These are phyloP conservation scores for Pomatostomus ruficeps DNA, from an alignment of 2,113 vertebrate species.

Conservation along the genomic window DNA sequence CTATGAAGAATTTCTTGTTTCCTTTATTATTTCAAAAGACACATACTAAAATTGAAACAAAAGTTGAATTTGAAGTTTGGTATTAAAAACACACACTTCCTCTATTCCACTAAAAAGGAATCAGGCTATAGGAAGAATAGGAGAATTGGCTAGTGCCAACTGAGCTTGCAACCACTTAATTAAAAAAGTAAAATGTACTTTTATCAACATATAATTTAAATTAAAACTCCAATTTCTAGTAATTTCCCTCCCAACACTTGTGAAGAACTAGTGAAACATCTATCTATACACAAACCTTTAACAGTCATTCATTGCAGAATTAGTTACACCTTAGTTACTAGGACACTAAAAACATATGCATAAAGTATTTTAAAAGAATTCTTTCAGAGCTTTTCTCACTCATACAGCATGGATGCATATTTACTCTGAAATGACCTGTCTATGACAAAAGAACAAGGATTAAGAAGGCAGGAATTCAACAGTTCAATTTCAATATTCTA, in stretches of 20 bases:
- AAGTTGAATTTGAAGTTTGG: not conserved
- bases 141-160: not conserved
- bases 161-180: not conserved
- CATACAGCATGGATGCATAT: not conserved
- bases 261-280: not conserved
- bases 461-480: not conserved
- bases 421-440: not conserved
- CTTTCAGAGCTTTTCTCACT: not conserved
- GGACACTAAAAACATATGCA: not conserved
- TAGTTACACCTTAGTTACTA: not conserved
- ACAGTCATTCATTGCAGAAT: not conserved
- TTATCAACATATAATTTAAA: not conserved
- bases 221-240: not conserved
- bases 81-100: not conserved
- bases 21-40: not conserved
- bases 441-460: not conserved
- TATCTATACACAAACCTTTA: not conserved
- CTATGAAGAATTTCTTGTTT: not conserved
- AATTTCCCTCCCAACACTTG: not conserved
- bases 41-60: not conserved
- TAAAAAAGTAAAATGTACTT: not conserved
- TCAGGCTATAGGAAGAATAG: not conserved
- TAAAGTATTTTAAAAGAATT: not conserved
- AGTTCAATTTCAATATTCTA: not conserved
- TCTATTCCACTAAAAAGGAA: not conserved